Evolutionary conservation across 2,888 invertebrate genomes (phyloP), one percentile per base, ranked within the genome.

Genomic region (Machimus atricapillus): DNA sequence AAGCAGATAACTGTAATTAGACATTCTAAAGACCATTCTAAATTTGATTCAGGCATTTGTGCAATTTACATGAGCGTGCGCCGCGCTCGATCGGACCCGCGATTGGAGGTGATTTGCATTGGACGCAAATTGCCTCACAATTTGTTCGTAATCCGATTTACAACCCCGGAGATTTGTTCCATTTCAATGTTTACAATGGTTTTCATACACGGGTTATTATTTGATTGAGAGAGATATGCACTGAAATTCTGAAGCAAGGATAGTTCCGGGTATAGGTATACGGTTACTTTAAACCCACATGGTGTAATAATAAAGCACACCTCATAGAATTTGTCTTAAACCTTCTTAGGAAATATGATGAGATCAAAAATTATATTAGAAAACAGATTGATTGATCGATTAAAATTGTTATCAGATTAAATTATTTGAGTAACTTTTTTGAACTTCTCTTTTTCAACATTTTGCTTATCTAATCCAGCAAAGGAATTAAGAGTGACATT

Each of bases 1-100:
- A 79, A 27, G 27, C 56, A 46, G 79, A 79, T 79, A 79, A 79
- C 79, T 79, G 79, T 79, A 79, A 52, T 79, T 79, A 52, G 27
- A 79, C 79, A n/a, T 79, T 79, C 79, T 79, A 79, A 79, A 52
- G 52, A 52, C 52, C 52, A 52, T 46, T 79, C 79, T 79, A 79
- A 79, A 34, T 52, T 78, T 40, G 78, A 78, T 43, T 27, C 66
- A 66, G 27, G 66, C 27, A 66, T 66, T 66, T 66, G 66, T 66
- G 66, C 66, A 66, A 66, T 66, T 66, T 66, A 14, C 66, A 66
- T 66, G 23, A 27, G 66, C 66, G 66, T 66, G 66, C 27, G 66
- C 66, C 23, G 12, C 66, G 27, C 66, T 19, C 66, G 19, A 66
- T 66, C 23, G 66, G 27, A 66, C 27, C 66, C 52, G 52, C 52